Base-by-base conservation (phyloP, 30 jellyfish, hydroid and myxozoan genomes). In the Aurelia sp. region DNA sequence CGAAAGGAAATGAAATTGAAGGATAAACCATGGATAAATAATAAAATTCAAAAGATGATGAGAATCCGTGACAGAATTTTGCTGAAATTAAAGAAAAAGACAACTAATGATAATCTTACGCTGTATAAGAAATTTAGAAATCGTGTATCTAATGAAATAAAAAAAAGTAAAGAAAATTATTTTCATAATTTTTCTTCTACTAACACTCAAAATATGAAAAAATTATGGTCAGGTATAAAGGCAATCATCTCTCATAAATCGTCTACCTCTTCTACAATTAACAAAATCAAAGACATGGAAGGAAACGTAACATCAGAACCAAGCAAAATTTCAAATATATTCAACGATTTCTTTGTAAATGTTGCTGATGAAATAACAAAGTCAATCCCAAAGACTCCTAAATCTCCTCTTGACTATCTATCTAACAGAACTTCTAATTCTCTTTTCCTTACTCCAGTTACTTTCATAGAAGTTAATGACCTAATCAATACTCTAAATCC, bases 241-340 rank as follows among this genome's bases (percentile, higher is more conserved):
- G 2, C 33, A 27, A 27, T 27, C 33, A 74, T 53, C 60, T 76
- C 87, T 62, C 87, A 75, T 78, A 78, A 78, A 40, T 40, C 79
- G 16, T 63, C 89, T 50, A 78, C 55, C 33, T 78, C 89, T 15
- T 63, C 66, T 78, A 60, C 80, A 66, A 79, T 6, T 79, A 79
- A 64, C 82, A 30, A 79, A 79, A 79, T 79, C 77, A 79, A 79
- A 79, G 82, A 55, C 78, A 82, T 44, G 40, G 92, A 82, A 6
- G 92, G 92, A 58, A 71, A 68, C 65, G 67, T 81, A 69, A 81
- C 76, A 66, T 66, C 91, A 81, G 91, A 81, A 21, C 85, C 85
- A 62, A 17, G 33, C 33, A 27, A 27, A 27, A 27, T 27, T 27
- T 27, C 33, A 27, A 27, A 27, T 27, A 27, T 27, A 27, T 27